Evolutionary conservation across 2,113 vertebrate genomes (phyloP), one percentile per base, ranked within the genome.

Genomic region (Sinocyclocheilus anshuiensis): DNA sequence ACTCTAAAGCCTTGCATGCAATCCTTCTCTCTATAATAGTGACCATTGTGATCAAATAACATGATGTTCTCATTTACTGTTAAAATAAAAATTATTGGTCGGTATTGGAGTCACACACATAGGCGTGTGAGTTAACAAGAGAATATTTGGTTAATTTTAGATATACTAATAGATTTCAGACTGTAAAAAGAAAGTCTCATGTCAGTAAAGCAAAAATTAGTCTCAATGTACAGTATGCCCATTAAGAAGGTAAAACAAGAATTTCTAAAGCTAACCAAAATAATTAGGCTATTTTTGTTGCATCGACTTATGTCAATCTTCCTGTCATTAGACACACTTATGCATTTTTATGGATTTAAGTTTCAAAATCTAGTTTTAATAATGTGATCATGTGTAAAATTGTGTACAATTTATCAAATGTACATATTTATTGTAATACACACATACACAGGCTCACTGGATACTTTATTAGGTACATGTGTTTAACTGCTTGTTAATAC

Each of bases 1-100:
- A 55, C 1, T 77, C n/a, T 29, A 29, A 24, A 53, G 45, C 75
- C 75, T 26, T 79, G 3, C 13, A 55, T 55, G 16, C 7, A 79
- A 79, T 79, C 77, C 29, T 79, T 20, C 53, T 61, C 16, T 59
- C 22, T 59, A 50, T 18, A 53, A 79, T 78, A 55, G 11, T 79
- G 33, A 36, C 10, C 33, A 11, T 24, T 39, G 26, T 79, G 26
- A 59, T 79, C 26, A 57, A 7, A 39, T 39, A 79, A 61, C 77
- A 61, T 55, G 2, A 26, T 22, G 29, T 13, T 79, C 53, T 79
- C 24, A 55, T 77, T 16, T 29, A 16, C 22, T 9, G 6, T 50
- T 24, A 42, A 75, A 15, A 48, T 24, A 6, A 48, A n/a, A 45
- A 6, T 36, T 42, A 18, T 16, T 69, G 29, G 15, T 69, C 4